Percentiles rank a stretch among this genome's conserved stretches.
These are phyloP conservation scores for Trachelipus rathkii DNA, from an alignment of 1,140 invertebrate species.

Conservation along the genomic window DNA sequence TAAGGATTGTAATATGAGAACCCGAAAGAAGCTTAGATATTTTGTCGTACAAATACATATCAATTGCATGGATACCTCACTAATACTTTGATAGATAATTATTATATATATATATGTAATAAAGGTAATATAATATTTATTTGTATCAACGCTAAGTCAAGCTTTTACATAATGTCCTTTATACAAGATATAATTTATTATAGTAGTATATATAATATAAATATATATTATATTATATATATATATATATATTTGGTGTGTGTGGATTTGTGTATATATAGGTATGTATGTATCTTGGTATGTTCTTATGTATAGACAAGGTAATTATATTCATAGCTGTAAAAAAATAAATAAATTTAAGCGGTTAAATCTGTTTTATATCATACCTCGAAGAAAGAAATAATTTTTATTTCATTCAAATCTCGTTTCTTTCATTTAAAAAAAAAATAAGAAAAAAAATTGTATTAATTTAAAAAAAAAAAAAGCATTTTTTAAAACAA, in stretches of 20 bases:
- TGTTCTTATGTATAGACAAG: not conserved
- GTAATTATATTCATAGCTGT: not conserved
- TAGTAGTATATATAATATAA: not conserved
- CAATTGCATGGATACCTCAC: not conserved
- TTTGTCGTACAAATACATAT: not conserved
- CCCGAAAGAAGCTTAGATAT: not conserved
- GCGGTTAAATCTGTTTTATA: not conserved
- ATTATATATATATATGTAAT: slow-evolving; percentile 1
- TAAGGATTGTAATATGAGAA: no score
- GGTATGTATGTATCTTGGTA: not conserved
- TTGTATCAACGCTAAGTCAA: no score
- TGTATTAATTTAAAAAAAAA: no score
- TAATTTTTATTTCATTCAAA: not conserved
- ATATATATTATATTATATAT: not conserved
- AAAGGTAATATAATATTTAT: no score
- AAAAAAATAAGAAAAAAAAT: no score
- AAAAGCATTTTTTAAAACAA: not conserved
- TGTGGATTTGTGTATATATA: not conserved
- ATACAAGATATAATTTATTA: no score
- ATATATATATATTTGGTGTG: not conserved
- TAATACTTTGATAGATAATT: not conserved
- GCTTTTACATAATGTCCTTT: no score
- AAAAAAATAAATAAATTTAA: not conserved
- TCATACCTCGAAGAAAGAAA: slow-evolving; percentile 8
- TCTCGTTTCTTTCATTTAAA: not conserved